Base-by-base conservation (phyloP, 2,797 vertebrate genomes). In the Gobio occitaniae region DNA sequence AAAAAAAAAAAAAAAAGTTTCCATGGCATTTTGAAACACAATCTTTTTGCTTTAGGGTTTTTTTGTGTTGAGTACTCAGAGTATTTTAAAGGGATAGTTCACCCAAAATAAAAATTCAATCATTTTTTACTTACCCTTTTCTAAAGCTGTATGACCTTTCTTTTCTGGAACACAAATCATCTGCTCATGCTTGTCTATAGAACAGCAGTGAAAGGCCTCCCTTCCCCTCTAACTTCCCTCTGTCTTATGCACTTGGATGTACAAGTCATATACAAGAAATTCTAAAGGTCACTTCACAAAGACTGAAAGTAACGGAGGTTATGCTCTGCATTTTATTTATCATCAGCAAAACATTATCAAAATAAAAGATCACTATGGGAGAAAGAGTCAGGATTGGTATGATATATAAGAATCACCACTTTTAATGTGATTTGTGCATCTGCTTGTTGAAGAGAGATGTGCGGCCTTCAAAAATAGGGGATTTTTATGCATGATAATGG, bases 11-110 rank as follows among this genome's bases (percentile, higher is more conserved):
- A 78, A 86, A 92, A 92, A 95, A 94, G 93, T 90, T 95, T 94
- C 94, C 94, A 95, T 96, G 95, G 94, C 95, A 95, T 93, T 93
- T 94, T 91, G 61, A 80, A 82, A 88, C 87, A 86, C 83, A 82
- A 81, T 84, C 25, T 59, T 84, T 52, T 66, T 74, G 25, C 63
- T 78, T 70, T 10, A 61, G 48, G 77, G 68, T n/a, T 38, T 21
- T 41, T 21, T 86, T 74, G 25, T 68, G 25, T 66, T 12, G 56
- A 78, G 48, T 56, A n/a, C 66, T 56, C 12, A 59, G 19, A 13
- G 56, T 38, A 59, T 77, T n/a, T 78, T 71, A 29, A 87, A 72
- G 75, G 12, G 41, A 56, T 56, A n/a, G 50, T 38, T 69, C 63
- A 68, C 8, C 75, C 71, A 7, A 44, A 66, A 68, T 29, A 25